phyloP scores from a whole-genome alignment of 2,888 invertebrate species.

The Leucophenga maculata region DNA sequence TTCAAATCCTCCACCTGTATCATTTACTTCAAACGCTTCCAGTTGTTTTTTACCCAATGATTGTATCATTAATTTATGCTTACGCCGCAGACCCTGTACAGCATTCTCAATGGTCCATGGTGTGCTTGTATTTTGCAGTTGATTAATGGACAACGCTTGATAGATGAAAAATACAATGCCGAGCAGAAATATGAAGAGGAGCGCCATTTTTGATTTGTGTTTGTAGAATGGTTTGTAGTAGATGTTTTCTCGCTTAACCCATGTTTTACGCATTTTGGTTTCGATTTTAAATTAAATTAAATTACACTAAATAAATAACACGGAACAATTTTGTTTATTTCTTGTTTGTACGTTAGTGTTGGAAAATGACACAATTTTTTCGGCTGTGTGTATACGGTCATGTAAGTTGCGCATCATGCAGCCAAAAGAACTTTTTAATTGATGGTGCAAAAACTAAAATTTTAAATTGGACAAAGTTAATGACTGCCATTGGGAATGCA shows the following conservation, averaged over 20 bases:
- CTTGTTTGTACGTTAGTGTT: no score
- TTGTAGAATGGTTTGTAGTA: conserved; percentile 72
- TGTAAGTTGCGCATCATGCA: no score
- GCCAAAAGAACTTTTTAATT: no score
- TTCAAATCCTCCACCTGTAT: conserved; percentile 20
- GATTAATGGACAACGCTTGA: conserved; percentile 72
- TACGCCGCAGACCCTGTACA: conserved; percentile 47
- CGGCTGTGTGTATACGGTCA: no score
- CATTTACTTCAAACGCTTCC: conserved; percentile 42
- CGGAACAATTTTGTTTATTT: no score
- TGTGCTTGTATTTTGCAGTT: conserved; percentile 68
- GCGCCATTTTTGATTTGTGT: conserved; percentile 71
- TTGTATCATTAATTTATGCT: conserved; percentile 56
- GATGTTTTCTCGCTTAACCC: conserved; percentile 72
- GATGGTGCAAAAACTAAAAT: no score
- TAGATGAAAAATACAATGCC: conserved; percentile 68
- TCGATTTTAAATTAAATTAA: not conserved
- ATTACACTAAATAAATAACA: no score
- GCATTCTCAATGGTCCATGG: conserved; percentile 63
- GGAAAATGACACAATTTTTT: no score
- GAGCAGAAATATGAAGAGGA: conserved; percentile 69
- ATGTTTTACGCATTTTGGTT: conserved; percentile 65
- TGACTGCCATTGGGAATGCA: no score
- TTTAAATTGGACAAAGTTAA: no score
- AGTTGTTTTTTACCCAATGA: conserved; percentile 54